These are phyloP conservation scores for Hemichromis elongatus DNA, from an alignment of 2,113 vertebrate species.

Conservation along the genomic window DNA sequence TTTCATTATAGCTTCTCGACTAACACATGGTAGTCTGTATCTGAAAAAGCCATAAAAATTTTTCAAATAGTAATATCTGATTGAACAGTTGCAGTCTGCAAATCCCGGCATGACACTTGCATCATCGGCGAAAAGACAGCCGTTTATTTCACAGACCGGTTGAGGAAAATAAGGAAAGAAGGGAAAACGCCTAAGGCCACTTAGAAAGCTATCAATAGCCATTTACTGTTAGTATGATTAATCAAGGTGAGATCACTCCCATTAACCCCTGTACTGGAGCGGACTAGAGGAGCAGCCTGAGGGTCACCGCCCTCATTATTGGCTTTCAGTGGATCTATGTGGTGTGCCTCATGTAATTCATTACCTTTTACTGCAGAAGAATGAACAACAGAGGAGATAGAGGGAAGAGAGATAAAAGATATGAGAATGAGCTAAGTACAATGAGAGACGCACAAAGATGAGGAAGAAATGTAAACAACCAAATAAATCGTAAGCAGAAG, in stretches of 20 bases:
- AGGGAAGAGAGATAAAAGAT: background rate
- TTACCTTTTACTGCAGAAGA: background rate
- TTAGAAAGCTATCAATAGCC: constrained; percentile 28
- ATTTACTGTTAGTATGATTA: constrained; percentile 46
- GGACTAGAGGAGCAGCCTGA: background rate
- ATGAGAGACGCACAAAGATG: background rate
- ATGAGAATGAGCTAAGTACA: background rate
- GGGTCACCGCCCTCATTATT: constrained; percentile 31
- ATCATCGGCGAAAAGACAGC: background rate
- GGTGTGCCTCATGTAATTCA: background rate
- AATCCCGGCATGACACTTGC: background rate
- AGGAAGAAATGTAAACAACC: background rate
- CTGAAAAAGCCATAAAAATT: background rate
- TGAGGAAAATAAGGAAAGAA: background rate
- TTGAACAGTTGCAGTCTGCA: background rate
- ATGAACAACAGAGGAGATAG: background rate
- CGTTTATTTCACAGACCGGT: background rate
- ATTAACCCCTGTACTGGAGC: constrained; percentile 19
- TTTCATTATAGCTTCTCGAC: background rate
- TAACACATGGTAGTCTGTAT: background rate
- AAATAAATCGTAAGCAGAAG: background rate
- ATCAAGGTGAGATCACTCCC: constrained; percentile 21
- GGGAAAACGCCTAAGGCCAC: background rate
- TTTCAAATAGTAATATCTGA: background rate
- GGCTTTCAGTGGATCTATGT: background rate